Conservation (phyloP, 2,797 vertebrate genomes). For the Malurus leucopterus region DNA sequence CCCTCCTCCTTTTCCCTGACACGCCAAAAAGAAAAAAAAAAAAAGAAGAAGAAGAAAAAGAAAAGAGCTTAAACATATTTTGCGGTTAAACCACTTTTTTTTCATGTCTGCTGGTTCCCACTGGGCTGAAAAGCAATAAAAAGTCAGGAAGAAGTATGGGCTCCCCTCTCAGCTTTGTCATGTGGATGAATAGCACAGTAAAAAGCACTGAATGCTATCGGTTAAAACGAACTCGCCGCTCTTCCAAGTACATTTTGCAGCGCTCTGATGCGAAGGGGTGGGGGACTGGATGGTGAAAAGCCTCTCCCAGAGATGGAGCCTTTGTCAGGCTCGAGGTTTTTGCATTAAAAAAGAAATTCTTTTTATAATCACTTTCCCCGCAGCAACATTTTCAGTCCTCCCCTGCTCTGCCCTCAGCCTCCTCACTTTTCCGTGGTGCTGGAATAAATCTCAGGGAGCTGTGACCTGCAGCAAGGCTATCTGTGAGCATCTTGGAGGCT, state of each 20-base stretch:
- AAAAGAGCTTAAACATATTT: conserved; percentile 61
- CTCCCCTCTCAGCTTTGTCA: conserved; percentile 75
- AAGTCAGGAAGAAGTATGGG: conserved; percentile 78
- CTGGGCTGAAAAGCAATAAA: conserved; percentile 78
- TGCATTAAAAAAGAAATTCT: conserved; percentile 66
- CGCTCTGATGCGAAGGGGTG: conserved; percentile 44
- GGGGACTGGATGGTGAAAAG: conserved; percentile 9
- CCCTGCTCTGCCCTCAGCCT: neutral
- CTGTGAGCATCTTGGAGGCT: conserved; percentile 35
- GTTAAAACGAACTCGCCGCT: conserved; percentile 66
- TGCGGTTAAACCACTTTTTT: conserved; percentile 47
- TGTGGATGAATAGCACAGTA: conserved; percentile 72
- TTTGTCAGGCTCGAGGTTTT: conserved; percentile 63
- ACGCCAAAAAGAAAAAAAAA: neutral
- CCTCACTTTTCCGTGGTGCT: neutral
- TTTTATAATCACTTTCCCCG: conserved; percentile 53
- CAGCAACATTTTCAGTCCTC: conserved; percentile 11
- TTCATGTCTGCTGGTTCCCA: conserved; percentile 65
- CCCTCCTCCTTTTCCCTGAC: neutral
- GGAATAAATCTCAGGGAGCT: conserved; percentile 57
- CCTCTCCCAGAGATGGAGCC: conserved; percentile 58
- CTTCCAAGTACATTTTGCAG: conserved; percentile 45
- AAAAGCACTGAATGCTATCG: conserved; percentile 71
- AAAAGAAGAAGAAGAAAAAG: neutral
- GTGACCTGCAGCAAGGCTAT: conserved; percentile 15